Percentiles rank a stretch among this genome's conserved stretches.
Evolutionary conservation across 1,140 invertebrate species (phyloP).

Genomic region (Aphaenogaster ashmeadi): DNA sequence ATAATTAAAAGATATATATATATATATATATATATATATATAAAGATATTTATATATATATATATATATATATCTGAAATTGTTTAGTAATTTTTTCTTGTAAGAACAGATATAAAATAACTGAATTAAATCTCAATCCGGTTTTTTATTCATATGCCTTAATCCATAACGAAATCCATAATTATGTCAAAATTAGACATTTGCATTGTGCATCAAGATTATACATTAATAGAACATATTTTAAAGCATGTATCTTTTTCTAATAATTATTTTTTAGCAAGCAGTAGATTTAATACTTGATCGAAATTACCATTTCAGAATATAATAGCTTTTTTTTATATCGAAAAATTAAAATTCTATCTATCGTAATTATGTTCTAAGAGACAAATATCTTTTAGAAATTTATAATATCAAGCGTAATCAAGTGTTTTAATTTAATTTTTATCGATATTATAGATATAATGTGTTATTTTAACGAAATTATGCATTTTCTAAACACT

Average conservation of each 20-base stretch:
- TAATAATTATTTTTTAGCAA: background rate
- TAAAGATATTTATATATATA: background rate
- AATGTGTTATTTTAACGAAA: background rate
- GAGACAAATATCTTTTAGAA: background rate
- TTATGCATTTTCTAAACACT: too few species aligned
- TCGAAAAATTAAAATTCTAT: background rate
- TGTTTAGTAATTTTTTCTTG: background rate
- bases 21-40: background rate
- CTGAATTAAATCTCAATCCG: background rate
- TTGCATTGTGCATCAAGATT: background rate
- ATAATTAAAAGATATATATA: background rate
- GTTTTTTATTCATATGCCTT: background rate
- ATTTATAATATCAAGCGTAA: background rate
- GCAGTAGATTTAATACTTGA: background rate
- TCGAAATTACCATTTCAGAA: background rate
- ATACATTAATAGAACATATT: background rate
- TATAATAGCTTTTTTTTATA: background rate
- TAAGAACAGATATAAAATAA: background rate
- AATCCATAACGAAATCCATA: background rate
- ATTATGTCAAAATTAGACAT: background rate
- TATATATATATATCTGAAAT: background rate
- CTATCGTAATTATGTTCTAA: background rate
- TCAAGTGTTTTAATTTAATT: background rate
- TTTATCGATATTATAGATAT: background rate
- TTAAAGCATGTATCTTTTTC: background rate